Conservation (phyloP, 2,888 invertebrate genomes). For the Pilophorus perplexus region DNA sequence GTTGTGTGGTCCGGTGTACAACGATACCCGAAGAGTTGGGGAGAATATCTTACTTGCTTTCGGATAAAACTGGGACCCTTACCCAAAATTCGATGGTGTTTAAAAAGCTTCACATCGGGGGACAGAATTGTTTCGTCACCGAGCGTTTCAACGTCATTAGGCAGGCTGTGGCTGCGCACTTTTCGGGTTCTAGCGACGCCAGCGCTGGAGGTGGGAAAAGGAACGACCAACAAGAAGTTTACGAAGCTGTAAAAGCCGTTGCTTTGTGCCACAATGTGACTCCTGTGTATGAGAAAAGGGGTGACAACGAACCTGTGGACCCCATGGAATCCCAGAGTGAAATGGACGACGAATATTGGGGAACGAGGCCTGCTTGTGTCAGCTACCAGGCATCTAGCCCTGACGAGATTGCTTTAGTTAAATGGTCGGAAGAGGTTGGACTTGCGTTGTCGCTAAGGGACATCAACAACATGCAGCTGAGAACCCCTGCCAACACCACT, state of each 20-base stretch:
- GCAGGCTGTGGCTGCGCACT: constrained; percentile 11
- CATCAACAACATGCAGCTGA: constrained; percentile 58
- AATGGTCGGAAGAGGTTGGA: constrained; percentile 70
- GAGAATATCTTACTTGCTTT: constrained; percentile 90
- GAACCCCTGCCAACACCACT: constrained; percentile 53
- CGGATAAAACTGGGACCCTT: constrained; percentile 97
- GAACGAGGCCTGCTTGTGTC: constrained; percentile 42
- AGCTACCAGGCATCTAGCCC: constrained; percentile 73
- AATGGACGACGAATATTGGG: constrained; percentile 58
- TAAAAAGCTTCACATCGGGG: constrained; percentile 79
- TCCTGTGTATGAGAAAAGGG: constrained; percentile 77
- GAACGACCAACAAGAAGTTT: constrained; percentile 50
- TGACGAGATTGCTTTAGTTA: constrained; percentile 71
- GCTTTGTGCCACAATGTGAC: constrained; percentile 99
- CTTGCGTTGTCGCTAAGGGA: constrained; percentile 61
- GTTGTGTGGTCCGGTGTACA: constrained; percentile 95
- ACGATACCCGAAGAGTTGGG: constrained; percentile 99
- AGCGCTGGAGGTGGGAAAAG: constrained; percentile 12
- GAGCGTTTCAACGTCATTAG: constrained; percentile 18
- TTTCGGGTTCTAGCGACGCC: not conserved
- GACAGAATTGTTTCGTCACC: constrained; percentile 23
- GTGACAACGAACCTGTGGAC: constrained; percentile 19
- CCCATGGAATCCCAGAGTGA: constrained; percentile 56
- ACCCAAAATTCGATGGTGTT: constrained; percentile 99
- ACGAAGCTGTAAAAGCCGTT: constrained; percentile 87